phyloP scores from a whole-genome alignment of 2,888 invertebrate species.

The Caradrina kadenii region DNA sequence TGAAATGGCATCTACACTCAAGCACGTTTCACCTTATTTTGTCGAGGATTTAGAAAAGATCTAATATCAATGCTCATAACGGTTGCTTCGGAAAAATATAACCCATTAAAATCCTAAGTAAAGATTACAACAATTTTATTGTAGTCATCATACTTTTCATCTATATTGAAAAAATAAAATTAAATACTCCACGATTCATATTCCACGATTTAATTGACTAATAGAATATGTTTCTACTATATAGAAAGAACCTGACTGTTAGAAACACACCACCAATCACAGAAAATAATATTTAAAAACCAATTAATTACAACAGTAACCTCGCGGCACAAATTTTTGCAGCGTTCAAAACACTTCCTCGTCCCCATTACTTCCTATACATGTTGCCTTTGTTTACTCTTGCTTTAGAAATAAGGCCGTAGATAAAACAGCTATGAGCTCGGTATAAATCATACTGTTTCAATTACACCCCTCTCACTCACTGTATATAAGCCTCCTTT shows the following conservation, averaged over 20 bases:
- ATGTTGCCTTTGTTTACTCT: constrained; percentile 61
- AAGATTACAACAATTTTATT: no score
- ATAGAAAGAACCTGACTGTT: constrained; percentile 7
- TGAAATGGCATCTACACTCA: no score
- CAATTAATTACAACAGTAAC: constrained; percentile 43
- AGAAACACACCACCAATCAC: constrained; percentile 5
- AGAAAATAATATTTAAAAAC: constrained; percentile 48
- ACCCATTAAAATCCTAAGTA: no score
- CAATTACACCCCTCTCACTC: constrained; percentile 81
- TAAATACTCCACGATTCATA: no score
- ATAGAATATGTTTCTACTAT: no score
- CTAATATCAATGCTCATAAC: no score
- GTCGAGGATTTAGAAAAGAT: no score
- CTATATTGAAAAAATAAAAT: no score
- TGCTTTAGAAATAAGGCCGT: constrained; percentile 59
- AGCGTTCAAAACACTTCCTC: constrained; percentile 44
- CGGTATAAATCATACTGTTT: constrained; percentile 82
- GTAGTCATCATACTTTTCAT: no score
- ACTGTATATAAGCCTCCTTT: constrained; percentile 56
- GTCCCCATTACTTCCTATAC: constrained; percentile 47
- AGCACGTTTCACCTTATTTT: no score
- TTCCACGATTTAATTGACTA: no score
- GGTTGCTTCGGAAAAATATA: no score
- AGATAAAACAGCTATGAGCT: constrained; percentile 63
- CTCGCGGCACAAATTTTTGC: constrained; percentile 31